These are phyloP conservation scores for Oeneis ivallda DNA, from an alignment of 2,888 invertebrate genomes.

Conservation along the genomic window DNA sequence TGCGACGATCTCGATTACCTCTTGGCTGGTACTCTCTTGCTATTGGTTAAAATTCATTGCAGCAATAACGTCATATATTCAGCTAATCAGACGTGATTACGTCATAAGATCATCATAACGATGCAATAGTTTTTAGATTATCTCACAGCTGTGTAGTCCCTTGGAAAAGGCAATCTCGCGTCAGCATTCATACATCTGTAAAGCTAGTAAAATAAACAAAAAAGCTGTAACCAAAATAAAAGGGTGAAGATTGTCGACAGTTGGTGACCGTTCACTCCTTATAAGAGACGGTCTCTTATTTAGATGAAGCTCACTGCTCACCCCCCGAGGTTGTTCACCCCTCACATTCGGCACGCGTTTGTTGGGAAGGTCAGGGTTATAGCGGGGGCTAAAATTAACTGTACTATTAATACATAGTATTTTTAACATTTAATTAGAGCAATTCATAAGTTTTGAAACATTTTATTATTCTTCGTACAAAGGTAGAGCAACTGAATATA, in stretches of 20 bases:
- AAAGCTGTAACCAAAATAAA: conserved; percentile 54
- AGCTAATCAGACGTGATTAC: too few relatives aligned
- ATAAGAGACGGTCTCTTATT: conserved; percentile 72
- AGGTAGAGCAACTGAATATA: neutral
- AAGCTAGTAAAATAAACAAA: conserved; percentile 45
- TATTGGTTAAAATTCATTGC: too few relatives aligned
- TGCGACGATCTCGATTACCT: too few relatives aligned
- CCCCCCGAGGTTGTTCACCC: conserved; percentile 74
- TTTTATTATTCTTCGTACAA: neutral
- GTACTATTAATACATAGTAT: conserved; percentile 16
- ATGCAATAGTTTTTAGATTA: too few relatives aligned
- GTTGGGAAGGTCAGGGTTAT: conserved; percentile 75
- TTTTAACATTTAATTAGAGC: neutral
- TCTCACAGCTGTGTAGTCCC: too few relatives aligned
- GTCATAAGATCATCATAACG: too few relatives aligned
- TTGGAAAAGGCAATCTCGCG: conserved; percentile 11
- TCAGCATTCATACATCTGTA: conserved; percentile 34
- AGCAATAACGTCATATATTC: too few relatives aligned
- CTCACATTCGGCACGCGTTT: conserved; percentile 53
- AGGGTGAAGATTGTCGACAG: conserved; percentile 49
- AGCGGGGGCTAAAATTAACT: conserved; percentile 38
- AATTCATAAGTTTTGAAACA: neutral
- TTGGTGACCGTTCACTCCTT: conserved; percentile 55
- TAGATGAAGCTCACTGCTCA: conserved; percentile 70
- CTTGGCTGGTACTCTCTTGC: too few relatives aligned